Evolutionary conservation across 2,888 invertebrate species (phyloP), one percentile per base, ranked within the genome.

Genomic region (Omphaloscelis lunosa): DNA sequence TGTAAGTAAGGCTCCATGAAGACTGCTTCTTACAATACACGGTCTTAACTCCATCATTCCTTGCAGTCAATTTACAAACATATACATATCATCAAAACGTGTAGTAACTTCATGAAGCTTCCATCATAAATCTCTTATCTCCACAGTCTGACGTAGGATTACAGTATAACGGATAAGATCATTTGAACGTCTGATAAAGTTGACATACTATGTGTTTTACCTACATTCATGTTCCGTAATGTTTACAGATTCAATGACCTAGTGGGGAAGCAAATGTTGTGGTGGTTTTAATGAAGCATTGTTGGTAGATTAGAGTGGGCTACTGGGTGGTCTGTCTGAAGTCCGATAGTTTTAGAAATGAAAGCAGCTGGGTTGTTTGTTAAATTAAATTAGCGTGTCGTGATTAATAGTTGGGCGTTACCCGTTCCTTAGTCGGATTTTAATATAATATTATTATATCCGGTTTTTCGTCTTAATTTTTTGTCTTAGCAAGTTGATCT

Each of bases 161-260:
- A 79, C 74, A 68, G 72, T 78, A 58, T 68, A 67, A 58, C 27
- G 72, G 79, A 83, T 80, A 88, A 82, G 75, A 80, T 82, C 77
- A 63, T 70, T 72, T 51, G 48, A 71, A 63, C 45, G 12, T 4
- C 39, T 79, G 84, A 84, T 84, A 84, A 83, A 72, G 65, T 69
- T 83, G 86, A 48, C 45, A 56, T 53, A 48, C 41, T 79, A 65
- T 87, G 77, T 73, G 72, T 53, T 77, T 85, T 87, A 79, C 88
- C 86, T 75, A 87, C 67, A 79, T 87, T 72, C 27, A 45, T 63
- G 72, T 85, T 85, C 77, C 74, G 89, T 80, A 87, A 85, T 80
- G 72, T 84, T 82, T 72, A 79, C 79, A 73, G 73, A 87, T 69
- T 65, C 56, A 72, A 63, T 88, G 82, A 74, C 89, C 87, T 79